phyloP scores from a whole-genome alignment of 1,140 invertebrate species.

The Teleopsis dalmanni region DNA sequence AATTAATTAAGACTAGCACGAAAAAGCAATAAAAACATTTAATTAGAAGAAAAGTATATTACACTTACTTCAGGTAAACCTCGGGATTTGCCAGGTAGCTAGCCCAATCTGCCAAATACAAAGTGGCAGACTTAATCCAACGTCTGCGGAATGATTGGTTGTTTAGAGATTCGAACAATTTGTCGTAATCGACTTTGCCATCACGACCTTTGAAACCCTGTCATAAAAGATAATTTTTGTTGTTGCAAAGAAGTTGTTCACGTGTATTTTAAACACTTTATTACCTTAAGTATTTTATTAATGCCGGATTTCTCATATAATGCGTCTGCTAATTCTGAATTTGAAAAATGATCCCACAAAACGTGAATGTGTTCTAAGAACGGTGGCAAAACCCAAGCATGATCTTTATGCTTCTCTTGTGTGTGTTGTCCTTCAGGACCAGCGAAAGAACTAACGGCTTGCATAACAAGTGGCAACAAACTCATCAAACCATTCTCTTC shows the following conservation, averaged over 20 bases:
- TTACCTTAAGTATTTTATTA: slow-evolving; percentile 53
- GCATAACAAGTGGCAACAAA: slow-evolving; percentile 58
- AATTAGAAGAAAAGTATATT: background rate
- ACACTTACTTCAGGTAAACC: slow-evolving; percentile 59
- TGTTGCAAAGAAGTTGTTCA: background rate
- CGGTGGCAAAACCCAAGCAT: slow-evolving; percentile 63
- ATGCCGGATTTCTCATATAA: slow-evolving; percentile 65
- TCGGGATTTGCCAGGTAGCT: slow-evolving; percentile 65
- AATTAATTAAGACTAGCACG: background rate
- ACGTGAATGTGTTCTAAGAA: slow-evolving; percentile 64
- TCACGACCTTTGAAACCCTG: slow-evolving; percentile 53
- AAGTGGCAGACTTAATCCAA: slow-evolving; percentile 67
- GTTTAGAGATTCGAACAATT: slow-evolving; percentile 66
- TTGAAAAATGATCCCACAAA: slow-evolving; percentile 70
- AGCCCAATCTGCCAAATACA: slow-evolving; percentile 65
- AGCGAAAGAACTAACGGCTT: slow-evolving; percentile 49
- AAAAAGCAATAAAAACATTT: no score
- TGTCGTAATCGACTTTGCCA: slow-evolving; percentile 61
- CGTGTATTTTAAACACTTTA: background rate
- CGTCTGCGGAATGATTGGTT: slow-evolving; percentile 65
- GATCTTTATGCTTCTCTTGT: slow-evolving; percentile 58
- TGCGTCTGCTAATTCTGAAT: slow-evolving; percentile 65
- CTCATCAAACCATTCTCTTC: slow-evolving; percentile 48
- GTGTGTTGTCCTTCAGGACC: slow-evolving; percentile 48
- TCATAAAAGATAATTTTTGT: background rate